Base-by-base conservation (phyloP, 1,140 invertebrate genomes). In the Acromyrmex charruanus region DNA sequence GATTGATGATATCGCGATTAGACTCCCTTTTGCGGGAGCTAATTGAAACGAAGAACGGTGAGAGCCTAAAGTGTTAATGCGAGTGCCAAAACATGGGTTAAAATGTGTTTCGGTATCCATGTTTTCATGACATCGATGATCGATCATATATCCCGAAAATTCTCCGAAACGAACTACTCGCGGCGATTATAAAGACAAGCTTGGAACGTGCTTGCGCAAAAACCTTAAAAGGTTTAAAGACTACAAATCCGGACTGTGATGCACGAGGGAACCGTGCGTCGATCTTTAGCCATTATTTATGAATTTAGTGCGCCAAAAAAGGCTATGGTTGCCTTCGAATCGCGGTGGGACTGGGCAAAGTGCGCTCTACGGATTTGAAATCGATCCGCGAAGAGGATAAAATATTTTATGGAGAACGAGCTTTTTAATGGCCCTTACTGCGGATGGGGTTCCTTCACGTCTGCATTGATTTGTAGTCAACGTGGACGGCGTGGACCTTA, bases 141-240 rank as follows among this genome's bases (percentile, higher is more conserved):
- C 88, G 88, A 31, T 63, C 68, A 68, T 71, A 49, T n/a, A 63
- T 28, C 85, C 9, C 55, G 18, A 72, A 55, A 65, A 39, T 55
- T 87, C 79, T 79, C n/a, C 53, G 55, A 65, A 51, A 55, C 7
- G 14, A 25, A n/a, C 28, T 58, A 77, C 61, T 77, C 77, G 53
- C 68, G 79, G 77, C 82, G 68, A 88, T 89, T 86, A 88, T 88
- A 88, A 86, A 85, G 86, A 88, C 61, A 44, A 71, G 69, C 16
- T 18, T 31, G 58, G 61, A 68, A 86, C 77, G 85, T 66, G 82
- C 69, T 81, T 72, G 59, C 66, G 88, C 91, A 93, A 93, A 93
- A 93, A 93, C 92, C 91, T 91, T 93, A 93, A 93, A 93, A 91
- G 92, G 92, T 81, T 92, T 93, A 93, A 93, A 92, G 93, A 93